A percentile compares a stretch with the other conserved stretches of the same genome.
These are phyloP conservation scores for Machimus rusticus DNA, from an alignment of 2,888 invertebrate genomes.

Conservation along the genomic window DNA sequence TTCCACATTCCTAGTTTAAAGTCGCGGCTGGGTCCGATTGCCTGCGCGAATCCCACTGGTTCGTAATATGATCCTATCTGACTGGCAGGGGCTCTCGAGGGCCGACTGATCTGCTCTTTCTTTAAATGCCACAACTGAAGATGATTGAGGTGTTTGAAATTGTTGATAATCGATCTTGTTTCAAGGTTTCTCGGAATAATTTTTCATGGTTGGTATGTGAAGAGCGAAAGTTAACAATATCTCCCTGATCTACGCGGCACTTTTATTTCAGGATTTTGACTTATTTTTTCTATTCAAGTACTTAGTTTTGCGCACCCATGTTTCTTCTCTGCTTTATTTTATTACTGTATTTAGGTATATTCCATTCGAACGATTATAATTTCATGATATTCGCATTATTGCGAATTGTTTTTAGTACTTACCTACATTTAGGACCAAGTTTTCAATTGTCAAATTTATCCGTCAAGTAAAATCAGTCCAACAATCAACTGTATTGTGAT, in stretches of 20 bases:
- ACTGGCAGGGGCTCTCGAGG: neutral
- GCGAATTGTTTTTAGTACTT: neutral
- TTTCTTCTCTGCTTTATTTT: neutral
- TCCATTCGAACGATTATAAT: neutral
- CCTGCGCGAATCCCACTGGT: neutral
- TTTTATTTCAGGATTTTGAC: neutral
- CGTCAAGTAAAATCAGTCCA: too few species aligned
- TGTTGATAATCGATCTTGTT: slow-evolving; percentile 31
- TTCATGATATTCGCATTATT: neutral
- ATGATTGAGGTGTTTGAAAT: slow-evolving; percentile 28
- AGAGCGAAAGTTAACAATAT: slow-evolving; percentile 28
- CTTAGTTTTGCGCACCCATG: neutral
- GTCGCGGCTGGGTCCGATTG: neutral
- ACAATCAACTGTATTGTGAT: too few species aligned
- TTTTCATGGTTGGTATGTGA: neutral
- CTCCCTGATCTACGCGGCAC: neutral
- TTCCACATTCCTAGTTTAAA: neutral
- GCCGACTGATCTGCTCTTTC: slow-evolving; percentile 16
- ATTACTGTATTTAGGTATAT: neutral
- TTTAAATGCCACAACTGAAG: slow-evolving; percentile 31
- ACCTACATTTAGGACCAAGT: neutral
- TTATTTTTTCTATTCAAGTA: neutral
- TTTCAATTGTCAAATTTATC: too few species aligned
- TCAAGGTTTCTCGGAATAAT: slow-evolving; percentile 27
- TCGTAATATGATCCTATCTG: neutral